Percentiles rank a stretch among this genome's conserved stretches.
phyloP scores from a whole-genome alignment of 1,140 invertebrate genomes.

The Apocrypta bakeri region DNA sequence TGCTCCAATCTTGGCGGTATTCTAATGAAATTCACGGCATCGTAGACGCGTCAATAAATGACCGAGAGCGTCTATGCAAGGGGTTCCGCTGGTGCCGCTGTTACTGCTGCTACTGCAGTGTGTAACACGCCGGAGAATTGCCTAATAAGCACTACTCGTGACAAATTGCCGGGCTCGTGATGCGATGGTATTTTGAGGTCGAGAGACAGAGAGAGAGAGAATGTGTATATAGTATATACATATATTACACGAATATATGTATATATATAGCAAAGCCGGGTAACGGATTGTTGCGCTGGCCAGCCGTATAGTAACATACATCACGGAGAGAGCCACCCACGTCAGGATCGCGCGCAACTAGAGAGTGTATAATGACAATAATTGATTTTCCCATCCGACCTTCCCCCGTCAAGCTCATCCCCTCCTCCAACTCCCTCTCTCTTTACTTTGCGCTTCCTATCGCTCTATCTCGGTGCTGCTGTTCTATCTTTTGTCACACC shows the following conservation, averaged over 20 bases:
- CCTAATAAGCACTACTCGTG: slow-evolving; percentile 72
- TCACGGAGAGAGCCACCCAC: slow-evolving; percentile 64
- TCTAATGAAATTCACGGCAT: slow-evolving; percentile 72
- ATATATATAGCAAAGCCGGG: slow-evolving; percentile 43
- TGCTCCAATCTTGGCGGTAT: slow-evolving; percentile 61
- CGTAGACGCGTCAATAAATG: slow-evolving; percentile 70
- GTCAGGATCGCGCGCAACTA: slow-evolving; percentile 65
- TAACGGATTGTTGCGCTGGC: slow-evolving; percentile 71
- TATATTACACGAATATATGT: not conserved
- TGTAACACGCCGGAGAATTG: slow-evolving; percentile 63
- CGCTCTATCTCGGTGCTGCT: slow-evolving; percentile 25
- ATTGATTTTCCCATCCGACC: slow-evolving; percentile 68
- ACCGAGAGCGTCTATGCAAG: slow-evolving; percentile 55
- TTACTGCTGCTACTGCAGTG: not conserved
- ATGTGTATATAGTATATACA: not conserved
- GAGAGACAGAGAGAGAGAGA: slow-evolving; percentile 36
- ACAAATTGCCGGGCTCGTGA: slow-evolving; percentile 71
- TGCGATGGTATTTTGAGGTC: slow-evolving; percentile 67
- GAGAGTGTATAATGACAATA: slow-evolving; percentile 71
- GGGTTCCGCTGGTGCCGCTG: not conserved
- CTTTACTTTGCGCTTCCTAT: slow-evolving; percentile 17
- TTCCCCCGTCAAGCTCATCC: slow-evolving; percentile 43
- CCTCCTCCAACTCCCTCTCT: not conserved
- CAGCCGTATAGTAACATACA: slow-evolving; percentile 64
- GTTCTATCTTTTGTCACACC: slow-evolving; percentile 48